Evolutionary conservation across 2,888 invertebrate genomes (phyloP).

Genomic region (Aradus depressus): DNA sequence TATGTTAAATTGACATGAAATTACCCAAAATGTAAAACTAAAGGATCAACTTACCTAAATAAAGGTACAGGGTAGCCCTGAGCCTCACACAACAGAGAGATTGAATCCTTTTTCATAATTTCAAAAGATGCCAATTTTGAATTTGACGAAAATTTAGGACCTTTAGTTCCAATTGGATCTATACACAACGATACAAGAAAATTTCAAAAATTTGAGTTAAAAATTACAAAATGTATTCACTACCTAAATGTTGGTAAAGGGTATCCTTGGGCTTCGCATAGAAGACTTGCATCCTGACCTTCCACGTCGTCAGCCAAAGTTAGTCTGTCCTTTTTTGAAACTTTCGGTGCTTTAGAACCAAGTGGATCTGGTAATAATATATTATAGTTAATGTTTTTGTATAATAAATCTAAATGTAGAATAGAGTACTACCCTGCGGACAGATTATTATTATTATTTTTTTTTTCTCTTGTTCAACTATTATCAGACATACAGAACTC

Average conservation of each 20-base stretch:
- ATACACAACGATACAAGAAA: slow-evolving; percentile 1
- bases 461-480: too few species aligned
- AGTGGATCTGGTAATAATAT: slow-evolving; percentile 39
- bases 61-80: slow-evolving; percentile 46
- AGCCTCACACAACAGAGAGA: slow-evolving; percentile 42
- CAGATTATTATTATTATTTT: too few species aligned
- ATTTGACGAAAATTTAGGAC: slow-evolving; percentile 49
- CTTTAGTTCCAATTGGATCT: slow-evolving; percentile 55
- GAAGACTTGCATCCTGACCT: slow-evolving; percentile 43
- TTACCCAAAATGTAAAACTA: neutral
- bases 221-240: slow-evolving; percentile 3
- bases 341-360: slow-evolving; percentile 50
- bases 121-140: slow-evolving; percentile 32
- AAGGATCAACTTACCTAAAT: slow-evolving; percentile 41
- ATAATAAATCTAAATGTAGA: neutral
- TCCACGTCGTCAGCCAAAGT: slow-evolving; percentile 39
- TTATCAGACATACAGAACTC: too few species aligned
- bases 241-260: slow-evolving; percentile 54
- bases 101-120: slow-evolving; percentile 37
- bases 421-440: neutral
- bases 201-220: neutral
- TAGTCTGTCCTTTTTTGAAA: slow-evolving; percentile 50
- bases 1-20: too few species aligned
- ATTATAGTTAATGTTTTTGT: neutral
- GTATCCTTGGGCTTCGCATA: slow-evolving; percentile 56